Conservation (phyloP, 2,888 invertebrate genomes). For the Drosophila yooni region DNA sequence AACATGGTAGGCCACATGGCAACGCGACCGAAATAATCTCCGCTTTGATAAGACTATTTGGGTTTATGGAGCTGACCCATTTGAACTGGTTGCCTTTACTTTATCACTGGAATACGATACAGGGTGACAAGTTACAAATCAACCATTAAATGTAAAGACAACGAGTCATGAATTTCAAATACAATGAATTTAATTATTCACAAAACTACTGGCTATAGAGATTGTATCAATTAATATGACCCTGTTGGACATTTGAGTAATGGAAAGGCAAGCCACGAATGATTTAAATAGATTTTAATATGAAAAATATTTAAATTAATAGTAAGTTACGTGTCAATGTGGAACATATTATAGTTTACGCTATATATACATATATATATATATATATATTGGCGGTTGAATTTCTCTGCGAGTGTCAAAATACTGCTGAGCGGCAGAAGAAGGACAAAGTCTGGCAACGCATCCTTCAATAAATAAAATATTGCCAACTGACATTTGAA, state of each 20-base stretch:
- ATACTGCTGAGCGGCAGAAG: too few species aligned
- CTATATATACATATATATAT: too few species aligned
- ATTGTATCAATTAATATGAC: neutral
- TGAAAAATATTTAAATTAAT: neutral
- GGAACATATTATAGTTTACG: neutral
- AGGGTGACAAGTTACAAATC: neutral
- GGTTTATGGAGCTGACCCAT: slow-evolving; percentile 3
- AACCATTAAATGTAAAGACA: neutral
- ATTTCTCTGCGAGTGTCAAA: too few species aligned
- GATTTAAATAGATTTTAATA: neutral
- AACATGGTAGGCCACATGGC: slow-evolving; percentile 14
- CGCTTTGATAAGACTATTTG: slow-evolving; percentile 13
- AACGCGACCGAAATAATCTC: slow-evolving; percentile 22
- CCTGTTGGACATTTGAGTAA: slow-evolving; percentile 2
- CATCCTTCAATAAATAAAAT: neutral
- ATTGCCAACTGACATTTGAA: neutral
- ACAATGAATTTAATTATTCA: neutral
- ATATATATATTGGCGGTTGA: too few species aligned
- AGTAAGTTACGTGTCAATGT: neutral
- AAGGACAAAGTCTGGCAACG: neutral
- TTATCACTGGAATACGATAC: neutral
- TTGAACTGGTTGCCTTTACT: neutral
- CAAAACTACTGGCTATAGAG: neutral
- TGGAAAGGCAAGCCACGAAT: neutral
- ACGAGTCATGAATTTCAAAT: neutral